Base-by-base conservation (phyloP, 53 echinoderm and acorn worm species). In the Paracentrotus lividus region DNA sequence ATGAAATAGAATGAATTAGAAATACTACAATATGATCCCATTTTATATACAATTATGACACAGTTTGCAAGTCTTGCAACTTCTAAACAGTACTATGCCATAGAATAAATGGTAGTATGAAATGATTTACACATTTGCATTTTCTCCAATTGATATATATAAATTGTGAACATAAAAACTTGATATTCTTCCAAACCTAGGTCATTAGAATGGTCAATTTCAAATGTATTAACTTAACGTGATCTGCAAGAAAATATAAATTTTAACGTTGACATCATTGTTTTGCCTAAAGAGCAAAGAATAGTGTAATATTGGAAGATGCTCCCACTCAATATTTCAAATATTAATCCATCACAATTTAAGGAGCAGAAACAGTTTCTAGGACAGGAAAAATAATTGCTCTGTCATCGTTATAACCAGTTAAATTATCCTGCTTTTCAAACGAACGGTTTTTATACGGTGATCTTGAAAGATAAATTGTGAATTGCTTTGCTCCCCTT, bases 21-120 rank as follows among this genome's bases (percentile, higher is more conserved):
- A 29, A 72, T 38, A 34, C 34, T 38, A 16, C 72, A 14, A 14
- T 16, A 3, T 1, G 3, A 72, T 72, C 72, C 66, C 15, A 38
- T 38, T 72, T 40, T 5, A 40, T 20, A 36, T 72, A 8, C 40
- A 40, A 9, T 38, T 72, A 72, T 40, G 72, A n/a, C n/a, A n/a
- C 72, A 40, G 38, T 72, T 72, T 18, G 14, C 5, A 36, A 40
- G 40, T 20, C 14, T 81, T 81, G 20, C 12, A 45, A 26, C 10
- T 45, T 24, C 81, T 26, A 81, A 27, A 45, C 81, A 81, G 81
- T 81, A 81, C 81, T 81, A 81, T 81, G 45, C 81, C 12, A 6
- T 76, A n/a, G 47, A 81, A 45, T 24, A 23, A 24, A 24, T 45
- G 24, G 1, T 2, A 26, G 24, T n/a, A 42, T 45, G 20, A 40